Percentiles rank a stretch among this genome's conserved stretches.
Evolutionary conservation across 2,113 vertebrate species (phyloP).

Genomic region (Apus apus): DNA sequence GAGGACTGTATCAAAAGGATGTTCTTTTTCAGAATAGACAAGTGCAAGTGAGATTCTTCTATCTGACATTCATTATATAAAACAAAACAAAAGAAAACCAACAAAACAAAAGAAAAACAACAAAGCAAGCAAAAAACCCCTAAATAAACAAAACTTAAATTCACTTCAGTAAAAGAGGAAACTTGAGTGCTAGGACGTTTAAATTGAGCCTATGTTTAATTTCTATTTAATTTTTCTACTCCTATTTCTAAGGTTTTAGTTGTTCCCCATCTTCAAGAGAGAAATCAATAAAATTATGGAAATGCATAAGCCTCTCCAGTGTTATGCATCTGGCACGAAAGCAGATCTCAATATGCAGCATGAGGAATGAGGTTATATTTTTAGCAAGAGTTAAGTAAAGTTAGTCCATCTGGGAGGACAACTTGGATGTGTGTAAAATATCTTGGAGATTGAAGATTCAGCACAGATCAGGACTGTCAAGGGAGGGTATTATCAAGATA

Average conservation of each 20-base stretch:
- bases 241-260: background rate
- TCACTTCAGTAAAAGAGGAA: background rate
- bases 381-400: background rate
- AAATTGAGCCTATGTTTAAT: background rate
- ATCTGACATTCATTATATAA: background rate
- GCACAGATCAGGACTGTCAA: background rate
- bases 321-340: background rate
- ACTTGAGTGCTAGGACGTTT: background rate
- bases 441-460: background rate
- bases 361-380: background rate
- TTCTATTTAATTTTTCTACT: background rate
- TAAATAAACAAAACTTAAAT: background rate
- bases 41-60: background rate
- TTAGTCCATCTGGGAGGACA: background rate
- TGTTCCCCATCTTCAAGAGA: background rate
- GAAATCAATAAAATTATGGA: background rate
- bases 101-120: background rate
- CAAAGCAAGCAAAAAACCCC: rapidly evolving
- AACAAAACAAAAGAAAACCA: background rate
- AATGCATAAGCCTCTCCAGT: background rate
- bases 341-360: background rate
- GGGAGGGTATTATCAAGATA: slow-evolving; percentile 11
- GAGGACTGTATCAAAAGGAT: background rate
- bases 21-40: background rate
- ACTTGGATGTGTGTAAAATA: background rate